A percentile compares a stretch with the other conserved stretches of the same genome.
phyloP scores from a whole-genome alignment of 2,797 vertebrate species.

The Channa striata region DNA sequence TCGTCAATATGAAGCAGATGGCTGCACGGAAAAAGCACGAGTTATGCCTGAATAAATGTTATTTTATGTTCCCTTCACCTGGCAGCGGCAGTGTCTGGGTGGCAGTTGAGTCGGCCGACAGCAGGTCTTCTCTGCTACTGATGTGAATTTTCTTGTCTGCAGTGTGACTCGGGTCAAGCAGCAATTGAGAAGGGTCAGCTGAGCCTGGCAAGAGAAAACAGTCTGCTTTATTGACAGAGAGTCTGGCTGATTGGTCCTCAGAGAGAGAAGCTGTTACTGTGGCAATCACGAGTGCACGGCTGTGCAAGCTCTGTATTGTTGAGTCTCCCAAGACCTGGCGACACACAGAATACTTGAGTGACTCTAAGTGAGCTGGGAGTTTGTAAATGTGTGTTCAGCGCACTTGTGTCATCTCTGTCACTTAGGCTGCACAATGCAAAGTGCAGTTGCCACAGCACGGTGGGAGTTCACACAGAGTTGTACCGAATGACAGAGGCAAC shows the following conservation, averaged over 20 bases:
- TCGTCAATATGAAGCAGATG: not conserved
- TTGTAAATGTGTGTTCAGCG: constrained; percentile 43
- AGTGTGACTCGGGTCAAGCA: constrained; percentile 69
- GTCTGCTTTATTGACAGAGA: constrained; percentile 76
- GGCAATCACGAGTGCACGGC: constrained; percentile 69
- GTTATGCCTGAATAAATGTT: constrained; percentile 6
- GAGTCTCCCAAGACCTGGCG: constrained; percentile 19
- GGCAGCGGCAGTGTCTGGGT: constrained; percentile 23
- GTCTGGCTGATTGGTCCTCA: constrained; percentile 70
- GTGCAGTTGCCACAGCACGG: constrained; percentile 19
- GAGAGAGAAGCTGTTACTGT: constrained; percentile 74
- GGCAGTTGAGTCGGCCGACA: constrained; percentile 32
- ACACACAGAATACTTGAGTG: constrained; percentile 42
- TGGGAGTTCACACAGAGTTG: not conserved
- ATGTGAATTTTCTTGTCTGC: constrained; percentile 63
- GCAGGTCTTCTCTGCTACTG: constrained; percentile 24
- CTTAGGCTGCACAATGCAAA: constrained; percentile 18
- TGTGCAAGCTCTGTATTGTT: constrained; percentile 25
- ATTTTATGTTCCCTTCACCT: constrained; percentile 5
- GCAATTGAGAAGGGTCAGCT: constrained; percentile 70
- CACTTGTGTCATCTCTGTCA: constrained; percentile 44
- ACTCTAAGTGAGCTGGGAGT: constrained; percentile 37
- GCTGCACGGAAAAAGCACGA: not conserved
- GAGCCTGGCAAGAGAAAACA: constrained; percentile 65
- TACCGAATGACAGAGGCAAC: not conserved